Evolutionary conservation across 2,888 invertebrate genomes (phyloP), one percentile per base, ranked within the genome.

Genomic region (Tipula vernalis): DNA sequence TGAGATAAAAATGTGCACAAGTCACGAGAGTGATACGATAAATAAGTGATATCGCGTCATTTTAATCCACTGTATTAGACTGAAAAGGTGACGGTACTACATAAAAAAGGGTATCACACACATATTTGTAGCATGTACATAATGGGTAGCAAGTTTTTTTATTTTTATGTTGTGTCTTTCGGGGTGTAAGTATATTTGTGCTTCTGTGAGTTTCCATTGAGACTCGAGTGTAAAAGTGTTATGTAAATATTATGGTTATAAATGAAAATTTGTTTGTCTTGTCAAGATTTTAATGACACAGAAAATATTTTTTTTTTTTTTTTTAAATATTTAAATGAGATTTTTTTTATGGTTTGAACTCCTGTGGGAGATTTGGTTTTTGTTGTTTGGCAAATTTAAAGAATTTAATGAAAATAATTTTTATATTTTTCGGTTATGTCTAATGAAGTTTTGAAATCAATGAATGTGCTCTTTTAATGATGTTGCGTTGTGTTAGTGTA

Each of bases 181-280:
- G 71, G 10, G 18, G 18, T 71, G 10, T 71, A 71, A 13, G 6
- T 71, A 28, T 71, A 28, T 71, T 10, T 28, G 5, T n/a, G n/a
- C 44, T 44, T 12, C 44, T 51, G n/a, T 51, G 51, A 51, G 51
- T 10, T 71, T 10, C 71, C 71, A 71, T 71, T 28, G 71, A 28
- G 71, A 28, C 28, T 71, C 28, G 28, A 71, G 71, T 71, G 71
- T 51, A 51, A 51, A 28, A 71, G 71, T 71, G 71, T 71, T 71
- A 71, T 71, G 71, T 71, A 71, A 71, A 71, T 71, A 28, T 71
- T 71, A 71, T 71, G 71, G 71, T 71, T 71, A 71, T 71, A 71
- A 71, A 71, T 71, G 71, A 71, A 71, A 71, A 71, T 71, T 71
- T 71, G 71, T 71, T 71, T 71, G 71, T 71, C 71, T 71, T 71